Evolutionary conservation across 2,888 invertebrate genomes (phyloP), one percentile per base, ranked within the genome.

Genomic region (Pardosa pseudoannulata): DNA sequence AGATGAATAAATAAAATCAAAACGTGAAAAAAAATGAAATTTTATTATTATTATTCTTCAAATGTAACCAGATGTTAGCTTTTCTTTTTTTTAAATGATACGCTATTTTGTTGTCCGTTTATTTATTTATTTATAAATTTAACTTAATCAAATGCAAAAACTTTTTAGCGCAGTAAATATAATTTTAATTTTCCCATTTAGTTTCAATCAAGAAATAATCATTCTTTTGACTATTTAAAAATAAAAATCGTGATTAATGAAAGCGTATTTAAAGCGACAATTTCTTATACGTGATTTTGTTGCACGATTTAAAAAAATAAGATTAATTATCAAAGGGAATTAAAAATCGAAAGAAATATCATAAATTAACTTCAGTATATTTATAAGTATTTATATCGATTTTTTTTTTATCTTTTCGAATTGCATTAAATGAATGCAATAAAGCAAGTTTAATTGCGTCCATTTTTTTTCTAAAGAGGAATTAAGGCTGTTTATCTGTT

Each of bases 101-200:
- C 7, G 5, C n/a, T 46, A n/a, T 46, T n/a, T 9, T 9, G 11
- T 7, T 36, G 13, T 16, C n/a, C n/a, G n/a, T n/a, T n/a, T n/a
- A n/a, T 46, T 46, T 46, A 46, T 46, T 46, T 46, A 46, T 46
- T 46, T 46, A 46, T 46, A 11, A 46, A 46, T 46, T 46, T 46
- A 46, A 46, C 46, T 46, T 46, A 46, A 46, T 46, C 46, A n/a
- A 46, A 46, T 9, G 2, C 2, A 16, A 46, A 46, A 46, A 46
- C 5, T 6, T 46, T n/a, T 11, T 46, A n/a, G 16, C 13, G 16
- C 7, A 9, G 46, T 9, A 46, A 23, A 56, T 56, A 56, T 19
- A 6, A 11, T 23, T 23, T 36, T 3, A 23, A 23, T 56, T 56
- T 23, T 23, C 23, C 5, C 23, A 19, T 56, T 56, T 56, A 6